phyloP scores from a whole-genome alignment of 2,113 vertebrate species.

The Antennarius striatus region DNA sequence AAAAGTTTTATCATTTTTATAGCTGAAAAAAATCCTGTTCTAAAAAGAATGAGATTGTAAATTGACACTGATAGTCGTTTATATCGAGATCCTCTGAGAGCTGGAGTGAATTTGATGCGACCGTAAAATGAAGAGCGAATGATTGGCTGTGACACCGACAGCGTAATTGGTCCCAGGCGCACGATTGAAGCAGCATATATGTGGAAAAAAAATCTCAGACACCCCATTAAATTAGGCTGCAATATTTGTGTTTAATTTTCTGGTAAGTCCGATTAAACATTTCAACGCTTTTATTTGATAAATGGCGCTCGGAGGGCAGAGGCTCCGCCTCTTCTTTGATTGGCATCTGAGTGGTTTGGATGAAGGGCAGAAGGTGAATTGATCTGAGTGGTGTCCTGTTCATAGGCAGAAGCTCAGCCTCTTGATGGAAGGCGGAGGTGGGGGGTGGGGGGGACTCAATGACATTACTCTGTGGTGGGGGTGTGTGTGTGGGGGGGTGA shows the following conservation, averaged over 20 bases:
- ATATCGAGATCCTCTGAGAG: constrained; percentile 35
- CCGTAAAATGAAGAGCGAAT: constrained; percentile 54
- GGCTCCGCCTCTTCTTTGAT: constrained; percentile 63
- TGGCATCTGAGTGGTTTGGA: constrained; percentile 48
- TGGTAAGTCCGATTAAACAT: constrained; percentile 46
- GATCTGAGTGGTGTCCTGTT: constrained; percentile 63
- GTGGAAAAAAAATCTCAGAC: constrained; percentile 36
- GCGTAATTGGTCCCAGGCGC: constrained; percentile 60
- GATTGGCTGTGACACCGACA: constrained; percentile 53
- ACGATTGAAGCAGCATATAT: constrained; percentile 49
- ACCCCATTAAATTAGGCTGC: constrained; percentile 50
- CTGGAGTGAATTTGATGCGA: constrained; percentile 36
- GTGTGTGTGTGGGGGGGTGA: not conserved
- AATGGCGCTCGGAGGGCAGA: constrained; percentile 27
- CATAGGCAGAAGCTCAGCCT: constrained; percentile 36
- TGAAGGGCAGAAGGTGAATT: constrained; percentile 71
- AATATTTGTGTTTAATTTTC: constrained; percentile 52
- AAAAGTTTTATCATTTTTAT: constrained; percentile 27
- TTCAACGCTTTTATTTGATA: constrained; percentile 45
- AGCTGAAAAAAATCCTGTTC: constrained; percentile 19
- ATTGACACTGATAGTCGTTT: constrained; percentile 23
- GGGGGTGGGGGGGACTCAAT: constrained; percentile 41
- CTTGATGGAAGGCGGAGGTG: constrained; percentile 55
- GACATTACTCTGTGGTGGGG: constrained; percentile 46
- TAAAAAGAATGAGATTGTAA: constrained; percentile 13